Base-by-base conservation (phyloP, 2,888 invertebrate genomes). In the Tetanocera ferruginea region DNA sequence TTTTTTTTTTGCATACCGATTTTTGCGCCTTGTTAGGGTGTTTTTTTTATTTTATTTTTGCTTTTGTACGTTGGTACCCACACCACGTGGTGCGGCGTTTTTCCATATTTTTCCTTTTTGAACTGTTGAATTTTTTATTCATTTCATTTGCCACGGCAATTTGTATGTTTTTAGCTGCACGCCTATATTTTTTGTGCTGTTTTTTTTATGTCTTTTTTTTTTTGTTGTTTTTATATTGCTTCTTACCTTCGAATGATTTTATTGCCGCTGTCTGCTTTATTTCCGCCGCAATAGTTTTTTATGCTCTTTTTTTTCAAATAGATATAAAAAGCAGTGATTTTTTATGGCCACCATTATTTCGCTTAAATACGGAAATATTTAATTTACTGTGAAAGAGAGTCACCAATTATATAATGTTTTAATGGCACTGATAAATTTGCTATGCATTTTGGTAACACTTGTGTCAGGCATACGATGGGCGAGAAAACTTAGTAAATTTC, bases 71-170 rank as follows among this genome's bases (percentile, higher is more conserved):
- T 3, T 60, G 1, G 11, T 43, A 9, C 71, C 60, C 19, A 23
- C 57, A 6, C 23, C 60, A n/a, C 72, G 23, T 34, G 23, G 23
- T 23, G 14, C 23, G 9, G 23, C 23, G 49, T 34, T 17, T 60
- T 57, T 73, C 5, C 49, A 49, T 69, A 28, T 31, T 11, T 51
- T 11, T 51, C 17, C 23, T 14, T 52, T 55, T 31, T 25, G 43
- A 25, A 60, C 70, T 76, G 57, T 62, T 76, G 76, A 71, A 76
- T 76, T 76, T 76, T 76, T 76, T 76, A 76, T 76, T 62, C 71
- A 71, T 76, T 76, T 71, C 71, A 71, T 76, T 76, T 71, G 76
- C 76, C 52, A 71, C 64, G 76, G 71, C 76, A 76, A 76, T 76
- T 76, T 76, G 71, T 71, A 71, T 43, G 70, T 70, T 76, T 76